phyloP scores from a whole-genome alignment of 2,797 vertebrate species.

The Spheniscus humboldti region DNA sequence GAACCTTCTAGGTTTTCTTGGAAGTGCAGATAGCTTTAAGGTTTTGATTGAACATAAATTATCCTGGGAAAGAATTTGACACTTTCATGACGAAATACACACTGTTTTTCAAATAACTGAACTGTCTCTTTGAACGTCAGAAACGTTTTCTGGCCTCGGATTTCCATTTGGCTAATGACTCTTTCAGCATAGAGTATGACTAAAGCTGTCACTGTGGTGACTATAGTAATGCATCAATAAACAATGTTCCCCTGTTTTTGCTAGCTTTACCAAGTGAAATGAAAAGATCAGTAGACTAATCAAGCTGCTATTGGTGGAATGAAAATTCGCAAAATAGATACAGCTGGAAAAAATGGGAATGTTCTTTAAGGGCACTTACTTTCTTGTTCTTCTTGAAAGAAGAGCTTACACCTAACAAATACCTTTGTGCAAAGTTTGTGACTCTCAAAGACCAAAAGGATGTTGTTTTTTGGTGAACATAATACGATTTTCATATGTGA shows the following conservation, averaged over 20 bases:
- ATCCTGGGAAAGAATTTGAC: slow-evolving; percentile 18
- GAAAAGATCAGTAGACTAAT: slow-evolving; percentile 22
- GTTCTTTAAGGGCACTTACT: not conserved
- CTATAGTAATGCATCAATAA: slow-evolving; percentile 68
- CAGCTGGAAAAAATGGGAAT: not conserved
- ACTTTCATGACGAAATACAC: slow-evolving; percentile 49
- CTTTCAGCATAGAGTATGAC: slow-evolving; percentile 48
- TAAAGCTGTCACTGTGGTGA: slow-evolving; percentile 61
- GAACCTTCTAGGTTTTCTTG: not conserved
- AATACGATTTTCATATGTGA: not conserved
- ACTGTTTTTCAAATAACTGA: slow-evolving; percentile 60
- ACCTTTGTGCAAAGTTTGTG: not conserved
- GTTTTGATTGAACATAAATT: slow-evolving; percentile 51
- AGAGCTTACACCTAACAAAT: not conserved
- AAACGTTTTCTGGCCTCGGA: slow-evolving; percentile 49
- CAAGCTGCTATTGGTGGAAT: not conserved
- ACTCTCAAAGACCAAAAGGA: not conserved
- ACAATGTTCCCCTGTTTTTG: slow-evolving; percentile 12
- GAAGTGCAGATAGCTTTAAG: not conserved
- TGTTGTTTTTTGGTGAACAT: not conserved
- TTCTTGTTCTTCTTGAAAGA: not conserved
- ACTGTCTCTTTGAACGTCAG: slow-evolving; percentile 40
- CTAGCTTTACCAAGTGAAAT: slow-evolving; percentile 28
- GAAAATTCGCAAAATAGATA: slow-evolving; percentile 9
- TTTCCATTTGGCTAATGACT: slow-evolving; percentile 73